Conservation (phyloP, 2,113 vertebrate species). For the Sapayoa aenigma region DNA sequence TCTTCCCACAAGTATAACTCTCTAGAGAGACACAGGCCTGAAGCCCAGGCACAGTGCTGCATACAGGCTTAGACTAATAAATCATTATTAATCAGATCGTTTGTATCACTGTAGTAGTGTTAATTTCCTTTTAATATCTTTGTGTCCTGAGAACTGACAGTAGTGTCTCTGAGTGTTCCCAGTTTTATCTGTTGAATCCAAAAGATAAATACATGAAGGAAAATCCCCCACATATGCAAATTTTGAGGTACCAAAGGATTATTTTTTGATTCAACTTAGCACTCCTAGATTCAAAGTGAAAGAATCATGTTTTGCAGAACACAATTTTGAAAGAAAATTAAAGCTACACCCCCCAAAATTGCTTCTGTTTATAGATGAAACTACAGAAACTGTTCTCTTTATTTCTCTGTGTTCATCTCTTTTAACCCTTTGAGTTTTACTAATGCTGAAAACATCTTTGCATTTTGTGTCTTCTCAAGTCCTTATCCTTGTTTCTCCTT, state of each 20-base stretch:
- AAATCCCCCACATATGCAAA: background rate
- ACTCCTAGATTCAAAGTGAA: background rate
- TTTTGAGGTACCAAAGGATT: background rate
- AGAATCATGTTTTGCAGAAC: background rate
- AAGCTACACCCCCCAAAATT: background rate
- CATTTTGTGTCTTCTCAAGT: background rate
- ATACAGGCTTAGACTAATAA: background rate
- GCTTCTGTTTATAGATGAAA: background rate
- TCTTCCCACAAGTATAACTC: background rate
- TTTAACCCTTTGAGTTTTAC: background rate
- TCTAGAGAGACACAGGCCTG: background rate
- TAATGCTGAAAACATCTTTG: background rate
- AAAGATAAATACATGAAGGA: background rate
- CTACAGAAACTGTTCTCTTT: background rate
- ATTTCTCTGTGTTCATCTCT: background rate
- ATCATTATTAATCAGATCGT: background rate
- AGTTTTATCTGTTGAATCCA: background rate
- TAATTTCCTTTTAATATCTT: background rate
- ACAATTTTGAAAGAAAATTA: background rate
- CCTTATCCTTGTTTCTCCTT: background rate
- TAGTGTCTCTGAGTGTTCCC: background rate
- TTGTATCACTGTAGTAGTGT: background rate
- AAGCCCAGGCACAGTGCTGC: background rate
- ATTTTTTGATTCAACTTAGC: background rate
- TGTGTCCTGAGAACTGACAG: background rate